Evolutionary conservation across 2,888 invertebrate genomes (phyloP), one percentile per base, ranked within the genome.

Genomic region (Eulithis prunata): DNA sequence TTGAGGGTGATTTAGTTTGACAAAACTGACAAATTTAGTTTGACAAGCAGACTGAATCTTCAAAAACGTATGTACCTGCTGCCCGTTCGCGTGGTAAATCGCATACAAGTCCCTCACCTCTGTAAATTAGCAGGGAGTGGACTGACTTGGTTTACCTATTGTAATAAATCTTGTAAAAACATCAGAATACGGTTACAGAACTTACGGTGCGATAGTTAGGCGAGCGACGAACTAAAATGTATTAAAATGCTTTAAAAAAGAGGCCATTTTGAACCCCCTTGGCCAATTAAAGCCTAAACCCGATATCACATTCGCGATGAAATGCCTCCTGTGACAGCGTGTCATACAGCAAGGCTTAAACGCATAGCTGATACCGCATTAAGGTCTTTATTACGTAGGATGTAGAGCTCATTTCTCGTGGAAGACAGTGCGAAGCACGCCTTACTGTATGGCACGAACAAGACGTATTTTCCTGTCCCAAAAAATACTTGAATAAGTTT

Each of bases 271-370:
- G 8, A 45, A 62, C 51, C 58, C 54, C 45, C 66, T 71, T 3
- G 76, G 87, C 88, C 88, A 91, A 90, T 90, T 90, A 90, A 84
- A 88, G 90, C 87, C 90, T 90, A 89, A 90, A 90, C 86, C 90
- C 89, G 78, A 78, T 87, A 86, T 86, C 84, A 88, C 88, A 87
- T 86, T 85, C 81, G 79, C 78, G 78, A 80, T 77, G 77, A 86
- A 86, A 85, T 86, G 80, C 78, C 88, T 85, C 83, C 86, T 71
- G 70, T 71, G 71, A 77, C 58, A 74, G 70, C 46, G 65, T 54
- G 60, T 65, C 64, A 60, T 66, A 69, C 70, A 69, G 60, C 64
- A 72, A 72, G 54, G 66, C 63, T 65, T 58, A 5, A 66, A 51
- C 56, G 54, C 53, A 52, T 57, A 65, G 63, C 62, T 62, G 55